Conservation (phyloP, 2,888 invertebrate genomes). For the Nomada fabriciana region DNA sequence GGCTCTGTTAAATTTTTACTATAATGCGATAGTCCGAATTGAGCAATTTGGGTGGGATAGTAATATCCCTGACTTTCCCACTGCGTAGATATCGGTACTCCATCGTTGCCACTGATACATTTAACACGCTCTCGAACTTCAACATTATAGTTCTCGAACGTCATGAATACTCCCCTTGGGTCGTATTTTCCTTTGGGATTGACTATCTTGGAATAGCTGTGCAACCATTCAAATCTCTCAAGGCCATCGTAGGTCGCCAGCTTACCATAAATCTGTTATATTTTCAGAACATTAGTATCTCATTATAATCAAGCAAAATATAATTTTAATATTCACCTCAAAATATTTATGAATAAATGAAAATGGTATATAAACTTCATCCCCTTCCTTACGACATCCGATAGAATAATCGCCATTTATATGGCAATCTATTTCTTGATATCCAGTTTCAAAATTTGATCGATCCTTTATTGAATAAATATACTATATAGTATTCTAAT, state of each 20-base stretch:
- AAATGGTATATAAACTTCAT: conserved; percentile 96
- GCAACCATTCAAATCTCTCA: conserved; percentile 97
- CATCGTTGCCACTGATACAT: conserved; percentile 96
- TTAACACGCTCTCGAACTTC: conserved; percentile 98
- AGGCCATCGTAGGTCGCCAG: conserved; percentile 89
- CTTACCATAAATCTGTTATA: conserved; percentile 92
- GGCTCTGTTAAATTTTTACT: conserved; percentile 96
- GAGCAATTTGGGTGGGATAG: conserved; percentile 99
- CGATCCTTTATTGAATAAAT: conserved; percentile 72
- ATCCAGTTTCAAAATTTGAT: conserved; percentile 83
- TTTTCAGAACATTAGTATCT: conserved; percentile 18
- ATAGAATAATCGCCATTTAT: conserved; percentile 95
- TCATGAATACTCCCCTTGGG: conserved; percentile 96
- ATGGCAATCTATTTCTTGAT: conserved; percentile 92
- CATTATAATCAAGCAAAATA: neutral
- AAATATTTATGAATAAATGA: conserved; percentile 97
- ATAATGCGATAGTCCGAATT: conserved; percentile 98
- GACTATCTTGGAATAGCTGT: conserved; percentile 96
- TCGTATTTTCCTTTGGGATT: conserved; percentile 95
- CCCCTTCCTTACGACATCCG: conserved; percentile 91
- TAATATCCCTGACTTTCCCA: conserved; percentile 98
- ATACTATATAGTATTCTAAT: neutral
- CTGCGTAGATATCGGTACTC: conserved; percentile 98
- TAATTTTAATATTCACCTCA: conserved; percentile 87
- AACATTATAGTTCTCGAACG: conserved; percentile 99